Conservation (phyloP, 1,140 invertebrate genomes). For the Polypedilum vanderplanki region DNA sequence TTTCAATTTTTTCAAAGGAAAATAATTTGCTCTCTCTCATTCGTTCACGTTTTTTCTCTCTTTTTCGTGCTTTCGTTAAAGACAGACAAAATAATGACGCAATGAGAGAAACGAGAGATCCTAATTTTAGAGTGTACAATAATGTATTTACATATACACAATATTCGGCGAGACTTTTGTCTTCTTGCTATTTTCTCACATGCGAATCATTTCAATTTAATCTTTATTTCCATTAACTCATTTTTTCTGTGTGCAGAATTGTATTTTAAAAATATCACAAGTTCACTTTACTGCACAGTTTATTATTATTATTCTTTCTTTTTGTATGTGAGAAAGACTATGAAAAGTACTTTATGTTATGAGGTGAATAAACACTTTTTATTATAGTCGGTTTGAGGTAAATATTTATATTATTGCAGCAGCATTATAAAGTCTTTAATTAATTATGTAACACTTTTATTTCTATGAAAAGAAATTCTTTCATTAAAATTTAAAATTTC, state of each 20-base stretch:
- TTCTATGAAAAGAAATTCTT: too few species aligned
- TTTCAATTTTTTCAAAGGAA: too few species aligned
- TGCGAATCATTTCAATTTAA: background rate
- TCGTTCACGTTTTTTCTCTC: background rate
- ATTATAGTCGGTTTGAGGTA: too few species aligned
- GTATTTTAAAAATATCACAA: background rate
- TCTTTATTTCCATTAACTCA: background rate
- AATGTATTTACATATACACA: background rate
- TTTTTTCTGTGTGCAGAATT: conserved; percentile 4
- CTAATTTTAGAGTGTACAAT: background rate
- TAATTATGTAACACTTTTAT: too few species aligned
- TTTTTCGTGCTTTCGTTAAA: background rate
- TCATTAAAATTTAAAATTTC: too few species aligned
- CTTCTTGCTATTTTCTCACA: background rate
- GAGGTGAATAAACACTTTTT: too few species aligned
- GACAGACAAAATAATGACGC: conserved; percentile 6
- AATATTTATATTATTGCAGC: too few species aligned
- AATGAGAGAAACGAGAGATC: background rate
- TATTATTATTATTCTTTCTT: background rate
- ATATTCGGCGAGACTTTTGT: background rate
- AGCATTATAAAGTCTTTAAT: too few species aligned
- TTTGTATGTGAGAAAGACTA: too few species aligned
- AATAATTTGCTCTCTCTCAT: background rate
- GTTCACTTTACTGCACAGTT: background rate
- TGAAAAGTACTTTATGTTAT: too few species aligned